phyloP scores from a whole-genome alignment of 2,797 vertebrate species.

The Tragopan temminckii region DNA sequence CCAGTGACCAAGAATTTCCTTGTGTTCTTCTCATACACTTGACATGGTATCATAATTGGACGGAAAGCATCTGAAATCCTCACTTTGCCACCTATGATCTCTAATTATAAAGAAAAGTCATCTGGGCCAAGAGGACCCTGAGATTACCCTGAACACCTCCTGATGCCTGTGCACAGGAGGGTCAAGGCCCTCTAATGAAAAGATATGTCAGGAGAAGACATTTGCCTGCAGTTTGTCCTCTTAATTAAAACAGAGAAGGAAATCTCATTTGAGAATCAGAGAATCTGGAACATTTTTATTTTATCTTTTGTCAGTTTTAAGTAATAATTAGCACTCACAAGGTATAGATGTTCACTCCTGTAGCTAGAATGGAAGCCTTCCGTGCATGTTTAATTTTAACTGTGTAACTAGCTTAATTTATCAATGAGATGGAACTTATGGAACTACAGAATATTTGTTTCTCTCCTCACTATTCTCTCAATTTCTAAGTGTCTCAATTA shows the following conservation, averaged over 20 bases:
- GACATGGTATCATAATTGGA: accelerated
- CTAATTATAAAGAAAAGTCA: not conserved
- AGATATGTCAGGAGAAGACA: not conserved
- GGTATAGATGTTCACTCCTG: not conserved
- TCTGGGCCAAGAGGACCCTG: not conserved
- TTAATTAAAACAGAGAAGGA: not conserved
- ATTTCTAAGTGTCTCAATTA: not conserved
- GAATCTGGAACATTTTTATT: not conserved
- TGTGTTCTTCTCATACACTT: not conserved
- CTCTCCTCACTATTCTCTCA: not conserved
- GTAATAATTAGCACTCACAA: not conserved
- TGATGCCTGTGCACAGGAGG: not conserved
- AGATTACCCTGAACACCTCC: not conserved
- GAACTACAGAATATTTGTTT: not conserved
- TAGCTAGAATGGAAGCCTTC: not conserved
- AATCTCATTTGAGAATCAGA: not conserved
- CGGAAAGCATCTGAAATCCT: not conserved
- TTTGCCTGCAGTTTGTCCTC: not conserved
- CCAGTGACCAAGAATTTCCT: not conserved
- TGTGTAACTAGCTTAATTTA: not conserved
- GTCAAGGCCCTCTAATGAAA: not conserved
- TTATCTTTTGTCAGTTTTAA: not conserved
- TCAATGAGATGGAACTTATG: not conserved
- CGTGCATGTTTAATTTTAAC: not conserved
- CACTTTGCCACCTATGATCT: not conserved